phyloP scores from a whole-genome alignment of 2,113 vertebrate genomes.

The Microcebus ravelobensis region DNA sequence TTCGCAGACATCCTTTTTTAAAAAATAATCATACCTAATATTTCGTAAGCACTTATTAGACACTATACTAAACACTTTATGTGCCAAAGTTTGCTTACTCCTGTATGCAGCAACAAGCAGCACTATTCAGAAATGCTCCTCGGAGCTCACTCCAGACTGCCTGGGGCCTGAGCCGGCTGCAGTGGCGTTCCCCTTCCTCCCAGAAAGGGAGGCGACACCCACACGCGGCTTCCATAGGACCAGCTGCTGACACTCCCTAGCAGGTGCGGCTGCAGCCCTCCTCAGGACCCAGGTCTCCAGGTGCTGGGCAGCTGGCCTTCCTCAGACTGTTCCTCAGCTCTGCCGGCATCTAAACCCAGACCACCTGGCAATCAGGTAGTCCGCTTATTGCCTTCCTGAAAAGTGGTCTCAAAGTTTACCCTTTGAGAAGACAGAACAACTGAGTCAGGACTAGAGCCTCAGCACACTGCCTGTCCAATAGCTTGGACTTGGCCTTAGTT shows the following conservation, averaged over 20 bases:
- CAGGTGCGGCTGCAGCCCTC: not conserved
- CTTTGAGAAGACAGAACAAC: not conserved
- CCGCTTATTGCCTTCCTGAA: not conserved
- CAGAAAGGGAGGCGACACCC: not conserved
- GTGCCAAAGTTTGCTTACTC: not conserved
- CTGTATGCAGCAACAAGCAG: not conserved
- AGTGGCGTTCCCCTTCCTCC: not conserved
- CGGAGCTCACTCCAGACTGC: not conserved
- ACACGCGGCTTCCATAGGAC: not conserved
- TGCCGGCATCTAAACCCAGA: not conserved
- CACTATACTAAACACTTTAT: not conserved
- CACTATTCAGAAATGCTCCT: not conserved
- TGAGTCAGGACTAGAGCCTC: not conserved
- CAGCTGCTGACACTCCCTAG: not conserved
- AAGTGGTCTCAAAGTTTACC: not conserved
- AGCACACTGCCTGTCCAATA: not conserved
- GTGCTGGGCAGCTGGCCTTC: too few species aligned
- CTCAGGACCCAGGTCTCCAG: not conserved
- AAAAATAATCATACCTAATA: not conserved
- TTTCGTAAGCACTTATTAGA: not conserved
- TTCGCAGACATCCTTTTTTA: not conserved
- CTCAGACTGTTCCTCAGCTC: not conserved
- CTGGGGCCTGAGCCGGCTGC: not conserved
- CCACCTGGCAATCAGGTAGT: not conserved
- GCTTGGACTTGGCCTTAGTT: not conserved